Conservation (phyloP, 2,113 vertebrate genomes). For the Rattus norvegicus region GRCr8 NC_086023.1:117732501-117733000, state of each 20-base stretch:
- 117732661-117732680: constrained; percentile 61
- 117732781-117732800: constrained; percentile 8
- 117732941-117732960: constrained; percentile 17
- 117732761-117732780: constrained; percentile 14
- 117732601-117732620: constrained; percentile 50
- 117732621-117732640: constrained; percentile 57
- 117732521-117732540: background rate
- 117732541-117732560: background rate
- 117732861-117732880: constrained; percentile 47
- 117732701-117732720: constrained; percentile 56
- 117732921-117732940: background rate
- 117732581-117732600: background rate
- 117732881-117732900: constrained; percentile 44
- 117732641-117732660: constrained; percentile 58
- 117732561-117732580: background rate
- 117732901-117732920: background rate
- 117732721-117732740: constrained; percentile 66
- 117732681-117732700: constrained; percentile 7
- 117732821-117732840: constrained; percentile 14
- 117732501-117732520: background rate
- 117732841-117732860: constrained; percentile 34
- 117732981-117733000: constrained; percentile 37
- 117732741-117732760: constrained; percentile 49
- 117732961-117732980: background rate
- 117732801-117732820: constrained; percentile 27